Conservation (phyloP, 2,888 invertebrate species). For the Drosophila colorata region DNA sequence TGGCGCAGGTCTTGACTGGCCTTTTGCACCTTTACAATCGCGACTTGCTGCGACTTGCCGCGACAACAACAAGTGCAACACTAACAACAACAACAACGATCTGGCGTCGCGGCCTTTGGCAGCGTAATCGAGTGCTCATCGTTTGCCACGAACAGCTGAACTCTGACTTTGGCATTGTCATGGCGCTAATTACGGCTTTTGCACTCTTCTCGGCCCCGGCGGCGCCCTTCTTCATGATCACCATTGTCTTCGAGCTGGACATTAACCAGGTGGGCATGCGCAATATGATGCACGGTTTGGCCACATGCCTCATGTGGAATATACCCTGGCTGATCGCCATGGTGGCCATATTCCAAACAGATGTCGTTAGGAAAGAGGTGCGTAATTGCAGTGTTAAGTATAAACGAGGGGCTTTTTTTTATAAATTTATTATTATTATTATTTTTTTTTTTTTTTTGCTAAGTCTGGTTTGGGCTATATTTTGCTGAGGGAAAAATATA, state of each 20-base stretch:
- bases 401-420: no score
- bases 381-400: no score
- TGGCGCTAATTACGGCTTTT: constrained; percentile 56
- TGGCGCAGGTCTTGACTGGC: constrained; percentile 51
- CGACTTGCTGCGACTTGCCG: constrained; percentile 39
- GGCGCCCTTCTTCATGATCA: constrained; percentile 66
- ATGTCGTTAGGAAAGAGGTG: constrained; percentile 62
- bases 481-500: no score
- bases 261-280: neutral
- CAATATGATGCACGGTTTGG: neutral
- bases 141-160: constrained; percentile 64
- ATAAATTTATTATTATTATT: no score
- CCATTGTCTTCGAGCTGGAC: constrained; percentile 48
- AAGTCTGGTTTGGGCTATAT: no score
- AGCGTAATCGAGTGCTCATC: constrained; percentile 55
- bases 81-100: neutral
- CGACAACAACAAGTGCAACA: neutral
- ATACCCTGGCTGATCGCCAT: constrained; percentile 46
- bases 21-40: constrained; percentile 54
- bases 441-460: no score
- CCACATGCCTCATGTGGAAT: constrained; percentile 46
- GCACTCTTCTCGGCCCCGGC: constrained; percentile 55
- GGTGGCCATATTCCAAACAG: constrained; percentile 40
- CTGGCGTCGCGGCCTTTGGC: constrained; percentile 35
- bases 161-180: constrained; percentile 56